Evolutionary conservation across 2,113 vertebrate species (phyloP).

Genomic region (Ascaphus truei): DNA sequence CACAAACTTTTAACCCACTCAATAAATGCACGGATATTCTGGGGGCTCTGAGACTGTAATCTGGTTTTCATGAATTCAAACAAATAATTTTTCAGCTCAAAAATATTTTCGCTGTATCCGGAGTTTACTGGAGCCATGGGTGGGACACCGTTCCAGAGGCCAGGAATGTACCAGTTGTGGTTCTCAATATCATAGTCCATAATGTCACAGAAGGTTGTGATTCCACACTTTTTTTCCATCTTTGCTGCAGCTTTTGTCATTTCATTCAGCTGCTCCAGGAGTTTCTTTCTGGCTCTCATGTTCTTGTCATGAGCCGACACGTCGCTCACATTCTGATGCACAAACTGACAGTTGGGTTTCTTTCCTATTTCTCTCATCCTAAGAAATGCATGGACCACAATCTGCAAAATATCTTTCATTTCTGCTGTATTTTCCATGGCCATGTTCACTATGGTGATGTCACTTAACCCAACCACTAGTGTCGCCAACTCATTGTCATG

Average conservation of each 20-base stretch:
- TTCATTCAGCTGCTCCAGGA: constrained; percentile 57
- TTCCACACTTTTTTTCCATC: constrained; percentile 56
- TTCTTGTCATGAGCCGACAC: constrained; percentile 57
- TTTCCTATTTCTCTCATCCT: constrained; percentile 59
- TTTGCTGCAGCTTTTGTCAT: constrained; percentile 56
- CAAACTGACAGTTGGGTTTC: constrained; percentile 64
- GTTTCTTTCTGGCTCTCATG: constrained; percentile 53
- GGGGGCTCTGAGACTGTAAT: too few relatives aligned
- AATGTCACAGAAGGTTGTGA: constrained; percentile 42
- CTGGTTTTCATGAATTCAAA: constrained; percentile 49
- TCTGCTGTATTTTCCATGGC: constrained; percentile 44
- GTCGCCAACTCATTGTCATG: constrained; percentile 65
- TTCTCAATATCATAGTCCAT: constrained; percentile 13
- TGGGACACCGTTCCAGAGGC: constrained; percentile 50
- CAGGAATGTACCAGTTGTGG: constrained; percentile 51
- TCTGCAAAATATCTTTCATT: constrained; percentile 57
- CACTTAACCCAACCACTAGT: constrained; percentile 66
- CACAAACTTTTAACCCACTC: constrained; percentile 49
- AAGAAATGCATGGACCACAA: constrained; percentile 68
- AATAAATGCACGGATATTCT: constrained; percentile 40
- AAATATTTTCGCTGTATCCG: constrained; percentile 54
- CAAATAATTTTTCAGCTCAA: constrained; percentile 52
- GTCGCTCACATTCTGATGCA: constrained; percentile 70
- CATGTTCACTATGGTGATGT: constrained; percentile 67
- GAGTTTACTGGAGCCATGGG: constrained; percentile 52